Conservation (phyloP, 2,113 vertebrate species). For the Rhynchomys soricoides region DNA sequence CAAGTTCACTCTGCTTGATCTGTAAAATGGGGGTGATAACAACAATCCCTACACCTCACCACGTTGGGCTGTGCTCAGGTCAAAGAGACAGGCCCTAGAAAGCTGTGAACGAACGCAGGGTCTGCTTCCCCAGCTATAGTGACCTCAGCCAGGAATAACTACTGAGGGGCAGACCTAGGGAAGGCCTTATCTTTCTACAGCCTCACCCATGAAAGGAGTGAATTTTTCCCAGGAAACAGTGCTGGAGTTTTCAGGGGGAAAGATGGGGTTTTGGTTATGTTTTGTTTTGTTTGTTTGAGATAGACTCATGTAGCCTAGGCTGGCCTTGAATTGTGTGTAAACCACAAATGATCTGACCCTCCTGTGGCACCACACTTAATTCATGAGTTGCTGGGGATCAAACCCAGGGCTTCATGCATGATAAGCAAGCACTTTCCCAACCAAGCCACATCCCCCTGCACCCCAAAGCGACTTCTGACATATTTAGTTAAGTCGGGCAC, state of each 20-base stretch:
- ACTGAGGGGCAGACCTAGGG: not conserved
- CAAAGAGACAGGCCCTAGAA: not conserved
- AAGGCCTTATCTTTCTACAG: not conserved
- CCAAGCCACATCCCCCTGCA: not conserved
- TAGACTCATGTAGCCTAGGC: not conserved
- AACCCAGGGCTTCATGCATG: not conserved
- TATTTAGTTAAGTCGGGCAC: constrained; percentile 84
- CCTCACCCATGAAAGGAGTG: constrained; percentile 49
- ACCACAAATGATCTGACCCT: not conserved
- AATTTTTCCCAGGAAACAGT: constrained; percentile 79
- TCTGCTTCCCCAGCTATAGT: not conserved
- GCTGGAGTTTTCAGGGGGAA: constrained; percentile 64
- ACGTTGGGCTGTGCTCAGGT: fast-evolving
- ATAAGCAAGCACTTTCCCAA: not conserved
- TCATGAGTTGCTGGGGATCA: not conserved
- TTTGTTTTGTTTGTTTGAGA: not conserved
- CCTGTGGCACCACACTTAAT: not conserved
- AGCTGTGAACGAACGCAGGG: not conserved
- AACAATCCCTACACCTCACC: not conserved
- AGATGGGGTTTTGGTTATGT: not conserved
- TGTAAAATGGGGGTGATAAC: not conserved
- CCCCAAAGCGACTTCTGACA: constrained; percentile 39
- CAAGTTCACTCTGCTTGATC: not conserved
- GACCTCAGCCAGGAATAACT: not conserved
- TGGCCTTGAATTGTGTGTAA: not conserved